Conservation (phyloP, 2,797 vertebrate species). For the Bucorvus abyssinicus region DNA sequence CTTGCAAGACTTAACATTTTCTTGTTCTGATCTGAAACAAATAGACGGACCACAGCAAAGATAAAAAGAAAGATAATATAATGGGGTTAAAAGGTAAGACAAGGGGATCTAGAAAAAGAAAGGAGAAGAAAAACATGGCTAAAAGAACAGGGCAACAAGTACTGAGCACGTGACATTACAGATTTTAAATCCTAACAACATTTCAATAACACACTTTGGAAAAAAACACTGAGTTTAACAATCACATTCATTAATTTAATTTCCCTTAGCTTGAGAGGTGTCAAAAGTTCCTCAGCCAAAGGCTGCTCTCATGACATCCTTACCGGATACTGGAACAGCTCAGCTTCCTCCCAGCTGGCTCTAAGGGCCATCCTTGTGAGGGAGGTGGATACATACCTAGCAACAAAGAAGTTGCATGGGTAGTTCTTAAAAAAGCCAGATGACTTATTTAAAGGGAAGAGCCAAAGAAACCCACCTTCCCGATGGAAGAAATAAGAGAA, state of each 20-base stretch:
- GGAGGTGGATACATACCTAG: not conserved
- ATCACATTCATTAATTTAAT: not conserved
- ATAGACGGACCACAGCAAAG: not conserved
- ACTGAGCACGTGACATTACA: not conserved
- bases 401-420: fast-evolving
- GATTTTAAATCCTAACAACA: not conserved
- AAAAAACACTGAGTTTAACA: not conserved
- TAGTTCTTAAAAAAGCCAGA: not conserved
- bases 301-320: not conserved
- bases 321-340: not conserved
- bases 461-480: not conserved
- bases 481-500: not conserved
- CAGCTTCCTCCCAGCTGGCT: not conserved
- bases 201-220: not conserved
- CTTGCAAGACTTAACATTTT: not conserved
- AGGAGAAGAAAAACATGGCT: not conserved
- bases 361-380: not conserved
- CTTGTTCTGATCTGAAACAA: not conserved
- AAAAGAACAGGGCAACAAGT: not conserved
- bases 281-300: not conserved
- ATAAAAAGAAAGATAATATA: not conserved
- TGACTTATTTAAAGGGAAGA: not conserved
- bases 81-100: not conserved
- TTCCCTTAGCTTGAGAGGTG: not conserved
- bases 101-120: not conserved